phyloP scores from a whole-genome alignment of 2,888 invertebrate species.

The Agrochola lota region DNA sequence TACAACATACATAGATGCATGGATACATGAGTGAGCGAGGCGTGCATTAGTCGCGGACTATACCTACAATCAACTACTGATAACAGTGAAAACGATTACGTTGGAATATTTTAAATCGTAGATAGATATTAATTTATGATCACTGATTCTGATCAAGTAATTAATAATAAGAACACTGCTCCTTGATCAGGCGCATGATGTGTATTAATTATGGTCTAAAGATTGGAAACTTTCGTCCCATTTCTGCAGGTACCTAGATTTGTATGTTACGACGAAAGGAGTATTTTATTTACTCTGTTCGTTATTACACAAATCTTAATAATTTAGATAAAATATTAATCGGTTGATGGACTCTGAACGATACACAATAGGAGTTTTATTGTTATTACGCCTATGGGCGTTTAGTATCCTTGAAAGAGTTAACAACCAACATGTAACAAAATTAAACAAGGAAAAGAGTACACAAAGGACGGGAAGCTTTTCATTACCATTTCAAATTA shows the following conservation, averaged over 20 bases:
- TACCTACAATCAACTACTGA: conserved; percentile 45
- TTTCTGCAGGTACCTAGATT: neutral
- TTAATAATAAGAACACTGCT: conserved; percentile 19
- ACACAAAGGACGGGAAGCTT: neutral
- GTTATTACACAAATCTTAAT: neutral
- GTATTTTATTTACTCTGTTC: neutral
- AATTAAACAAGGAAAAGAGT: conserved; percentile 17
- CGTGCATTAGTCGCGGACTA: conserved; percentile 18
- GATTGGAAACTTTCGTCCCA: too few species aligned
- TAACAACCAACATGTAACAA: neutral
- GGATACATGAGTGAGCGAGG: neutral
- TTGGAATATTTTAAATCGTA: conserved; percentile 41
- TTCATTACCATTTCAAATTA: too few species aligned
- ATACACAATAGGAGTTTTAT: too few species aligned
- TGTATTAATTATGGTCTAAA: neutral
- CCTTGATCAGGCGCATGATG: neutral
- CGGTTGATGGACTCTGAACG: too few species aligned
- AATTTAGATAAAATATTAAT: conserved; percentile 14
- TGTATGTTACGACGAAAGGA: neutral
- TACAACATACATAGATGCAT: conserved; percentile 16
- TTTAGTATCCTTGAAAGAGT: too few species aligned
- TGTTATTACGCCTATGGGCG: too few species aligned
- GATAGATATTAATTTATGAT: conserved; percentile 17
- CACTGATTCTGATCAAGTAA: conserved; percentile 5
- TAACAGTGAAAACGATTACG: conserved; percentile 43